Conservation (phyloP, 2,113 vertebrate genomes). For the Tinamus guttatus region DNA sequence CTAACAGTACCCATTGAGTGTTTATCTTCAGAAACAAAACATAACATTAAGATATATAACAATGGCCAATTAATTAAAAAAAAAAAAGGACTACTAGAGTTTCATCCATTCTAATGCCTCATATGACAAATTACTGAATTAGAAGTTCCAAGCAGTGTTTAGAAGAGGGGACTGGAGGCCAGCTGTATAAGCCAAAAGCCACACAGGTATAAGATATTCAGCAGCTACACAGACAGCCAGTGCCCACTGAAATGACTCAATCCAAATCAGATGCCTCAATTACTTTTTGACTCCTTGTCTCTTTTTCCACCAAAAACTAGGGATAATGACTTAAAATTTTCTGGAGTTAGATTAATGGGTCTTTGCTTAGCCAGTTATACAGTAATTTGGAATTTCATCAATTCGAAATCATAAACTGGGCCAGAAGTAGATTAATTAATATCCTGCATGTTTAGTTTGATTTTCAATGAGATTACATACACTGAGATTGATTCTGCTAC, state of each 20-base stretch:
- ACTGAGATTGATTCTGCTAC: constrained; percentile 22
- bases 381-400: constrained; percentile 16
- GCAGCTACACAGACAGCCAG: constrained; percentile 20
- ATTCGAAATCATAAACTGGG: constrained; percentile 17
- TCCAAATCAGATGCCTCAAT: background rate
- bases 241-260: constrained; percentile 1
- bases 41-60: background rate
- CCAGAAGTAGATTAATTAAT: constrained; percentile 16
- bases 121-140: constrained; percentile 14
- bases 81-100: background rate
- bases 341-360: constrained; percentile 10
- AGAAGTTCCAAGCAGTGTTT: background rate
- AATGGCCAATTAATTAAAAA: background rate
- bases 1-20: background rate
- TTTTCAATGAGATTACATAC: background rate
- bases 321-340: background rate
- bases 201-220: constrained; percentile 10
- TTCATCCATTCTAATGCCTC: background rate
- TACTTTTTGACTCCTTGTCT: background rate
- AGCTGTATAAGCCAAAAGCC: constrained; percentile 47
- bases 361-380: background rate
- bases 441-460: background rate
- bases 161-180: background rate
- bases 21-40: constrained; percentile 17
- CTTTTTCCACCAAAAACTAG: constrained; percentile 22